Conservation (phyloP, 2,797 vertebrate species). For the Aldrovandia affinis region DNA sequence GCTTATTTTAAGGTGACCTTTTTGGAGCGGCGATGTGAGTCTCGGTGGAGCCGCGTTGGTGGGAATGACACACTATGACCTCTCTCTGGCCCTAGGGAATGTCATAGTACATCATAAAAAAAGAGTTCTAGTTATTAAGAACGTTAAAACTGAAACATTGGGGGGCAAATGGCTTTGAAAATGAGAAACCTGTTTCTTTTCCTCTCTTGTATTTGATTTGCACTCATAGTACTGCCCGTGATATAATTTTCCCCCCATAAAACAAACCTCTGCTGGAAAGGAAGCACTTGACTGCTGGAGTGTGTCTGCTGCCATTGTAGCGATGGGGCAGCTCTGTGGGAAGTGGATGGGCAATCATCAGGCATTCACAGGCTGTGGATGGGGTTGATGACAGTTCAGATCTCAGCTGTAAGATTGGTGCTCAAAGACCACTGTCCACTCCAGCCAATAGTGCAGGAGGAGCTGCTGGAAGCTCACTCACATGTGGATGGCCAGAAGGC, state of each 20-base stretch:
- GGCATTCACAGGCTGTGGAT: constrained; percentile 55
- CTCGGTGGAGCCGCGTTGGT: constrained; percentile 54
- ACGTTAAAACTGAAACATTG: constrained; percentile 64
- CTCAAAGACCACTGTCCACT: constrained; percentile 65
- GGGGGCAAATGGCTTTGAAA: constrained; percentile 63
- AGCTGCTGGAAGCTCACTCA: not conserved
- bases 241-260: constrained; percentile 71
- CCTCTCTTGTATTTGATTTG: constrained; percentile 68
- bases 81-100: constrained; percentile 60
- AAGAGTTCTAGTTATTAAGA: constrained; percentile 61
- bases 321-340: constrained; percentile 33
- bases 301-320: constrained; percentile 56
- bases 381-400: constrained; percentile 57
- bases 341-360: constrained; percentile 69
- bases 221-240: constrained; percentile 66
- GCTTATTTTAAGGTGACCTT: constrained; percentile 61
- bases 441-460: constrained; percentile 30
- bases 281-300: constrained; percentile 65
- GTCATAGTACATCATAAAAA: constrained; percentile 65
- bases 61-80: constrained; percentile 58
- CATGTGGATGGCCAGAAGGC: not conserved
- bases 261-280: constrained; percentile 68
- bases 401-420: constrained; percentile 59
- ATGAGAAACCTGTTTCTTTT: constrained; percentile 64
- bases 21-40: constrained; percentile 45